Evolutionary conservation across 2,888 invertebrate genomes (phyloP).

Genomic region (Leptogaster cylindrica): DNA sequence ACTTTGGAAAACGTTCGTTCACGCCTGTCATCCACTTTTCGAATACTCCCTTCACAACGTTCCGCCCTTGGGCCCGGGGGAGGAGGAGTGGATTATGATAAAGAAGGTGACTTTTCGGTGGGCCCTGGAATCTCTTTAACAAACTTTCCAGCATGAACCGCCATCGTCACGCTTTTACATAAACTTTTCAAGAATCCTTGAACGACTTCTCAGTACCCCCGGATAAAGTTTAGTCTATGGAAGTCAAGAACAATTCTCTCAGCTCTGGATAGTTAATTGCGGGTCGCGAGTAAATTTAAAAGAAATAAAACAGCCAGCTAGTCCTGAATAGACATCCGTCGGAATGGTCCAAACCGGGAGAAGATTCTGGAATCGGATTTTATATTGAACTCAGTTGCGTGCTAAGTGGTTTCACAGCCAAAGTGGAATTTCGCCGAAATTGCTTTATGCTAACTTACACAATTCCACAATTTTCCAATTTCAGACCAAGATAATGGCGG

Average conservation of each 20-base stretch:
- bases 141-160: conserved; percentile 23
- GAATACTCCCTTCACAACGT: not conserved
- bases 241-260: conserved; percentile 32
- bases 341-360: not conserved
- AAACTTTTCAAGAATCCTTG: conserved; percentile 28
- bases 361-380: not conserved
- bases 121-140: conserved; percentile 22
- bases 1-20: conserved; percentile 17
- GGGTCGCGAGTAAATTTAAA: conserved; percentile 27
- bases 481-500: not conserved
- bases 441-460: conserved; percentile 31
- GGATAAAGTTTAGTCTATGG: conserved; percentile 26
- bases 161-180: conserved; percentile 37
- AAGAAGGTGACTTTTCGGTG: conserved; percentile 32
- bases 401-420: conserved; percentile 14
- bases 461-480: conserved; percentile 33
- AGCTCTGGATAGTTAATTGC: conserved; percentile 32
- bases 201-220: conserved; percentile 26
- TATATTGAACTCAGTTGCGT: conserved; percentile 22
- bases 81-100: conserved; percentile 20
- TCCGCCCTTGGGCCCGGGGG: not conserved
- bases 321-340: not conserved
- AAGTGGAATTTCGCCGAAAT: conserved; percentile 11
- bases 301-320: not conserved
- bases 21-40: conserved; percentile 28